Percentiles rank a stretch among this genome's conserved stretches.
Conservation (phyloP, 2,113 vertebrate genomes). For the Oryzias woworae region DNA sequence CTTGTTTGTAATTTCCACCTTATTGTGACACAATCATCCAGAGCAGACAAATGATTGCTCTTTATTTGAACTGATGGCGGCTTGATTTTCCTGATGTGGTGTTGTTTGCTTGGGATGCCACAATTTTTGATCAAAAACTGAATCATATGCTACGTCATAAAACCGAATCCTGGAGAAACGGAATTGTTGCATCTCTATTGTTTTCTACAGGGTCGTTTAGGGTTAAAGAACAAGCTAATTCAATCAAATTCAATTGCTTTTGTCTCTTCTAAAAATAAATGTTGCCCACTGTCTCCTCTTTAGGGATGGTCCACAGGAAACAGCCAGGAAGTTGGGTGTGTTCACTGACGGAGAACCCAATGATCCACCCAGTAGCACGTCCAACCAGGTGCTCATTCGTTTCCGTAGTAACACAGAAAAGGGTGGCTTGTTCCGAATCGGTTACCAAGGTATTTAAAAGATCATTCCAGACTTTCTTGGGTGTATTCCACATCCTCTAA, state of each 20-base stretch:
- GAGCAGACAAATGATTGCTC: constrained; percentile 40
- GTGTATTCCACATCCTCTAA: not conserved
- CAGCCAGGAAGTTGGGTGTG: constrained; percentile 87
- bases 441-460: constrained; percentile 82
- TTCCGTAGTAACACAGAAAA: constrained; percentile 90
- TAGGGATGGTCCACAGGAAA: constrained; percentile 94
- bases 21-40: constrained; percentile 50
- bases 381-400: constrained; percentile 91
- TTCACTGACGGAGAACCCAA: constrained; percentile 89
- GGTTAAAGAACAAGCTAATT: not conserved
- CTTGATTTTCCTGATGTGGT: constrained; percentile 27
- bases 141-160: too few relatives aligned
- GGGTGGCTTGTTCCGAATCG: constrained; percentile 87
- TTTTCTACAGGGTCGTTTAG: constrained; percentile 1
- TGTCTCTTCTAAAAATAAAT: constrained; percentile 5
- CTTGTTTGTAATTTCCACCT: constrained; percentile 54
- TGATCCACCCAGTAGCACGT: constrained; percentile 87
- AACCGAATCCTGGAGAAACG: too few relatives aligned
- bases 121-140: constrained; percentile 7
- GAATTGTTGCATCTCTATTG: too few relatives aligned
- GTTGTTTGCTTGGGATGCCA: constrained; percentile 31
- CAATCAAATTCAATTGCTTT: not conserved
- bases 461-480: constrained; percentile 1
- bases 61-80: constrained; percentile 35
- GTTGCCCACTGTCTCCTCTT: constrained; percentile 19